phyloP scores from a whole-genome alignment of 2,113 vertebrate species.

The Leptodactylus fuscus region DNA sequence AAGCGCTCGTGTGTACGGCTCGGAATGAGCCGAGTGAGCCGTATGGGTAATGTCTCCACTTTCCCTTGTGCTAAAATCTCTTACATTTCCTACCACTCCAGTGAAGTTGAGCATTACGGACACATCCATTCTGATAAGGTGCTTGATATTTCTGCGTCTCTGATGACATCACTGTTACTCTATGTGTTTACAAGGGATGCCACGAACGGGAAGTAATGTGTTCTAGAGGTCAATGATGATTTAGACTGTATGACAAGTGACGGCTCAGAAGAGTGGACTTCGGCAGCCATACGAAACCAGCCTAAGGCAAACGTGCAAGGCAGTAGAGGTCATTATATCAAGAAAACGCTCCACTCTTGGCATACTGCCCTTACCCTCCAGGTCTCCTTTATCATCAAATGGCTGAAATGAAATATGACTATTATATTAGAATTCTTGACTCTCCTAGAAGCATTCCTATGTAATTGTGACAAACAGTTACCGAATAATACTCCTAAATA shows the following conservation, averaged over 20 bases:
- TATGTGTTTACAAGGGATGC: neutral
- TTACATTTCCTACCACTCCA: too few relatives aligned
- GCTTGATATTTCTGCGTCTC: neutral
- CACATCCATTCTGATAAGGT: too few relatives aligned
- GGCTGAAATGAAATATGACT: conserved; percentile 7
- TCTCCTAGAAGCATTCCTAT: conserved; percentile 2
- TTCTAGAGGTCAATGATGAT: neutral
- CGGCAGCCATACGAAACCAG: too few relatives aligned
- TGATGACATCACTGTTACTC: neutral
- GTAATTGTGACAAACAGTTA: conserved; percentile 22
- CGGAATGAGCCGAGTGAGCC: too few relatives aligned
- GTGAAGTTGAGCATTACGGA: too few relatives aligned
- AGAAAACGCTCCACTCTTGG: neutral
- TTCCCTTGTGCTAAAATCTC: too few relatives aligned
- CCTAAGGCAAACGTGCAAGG: neutral
- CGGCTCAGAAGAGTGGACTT: too few relatives aligned
- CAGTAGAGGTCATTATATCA: neutral
- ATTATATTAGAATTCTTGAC: neutral
- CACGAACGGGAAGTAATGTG: neutral
- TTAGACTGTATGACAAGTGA: neutral
- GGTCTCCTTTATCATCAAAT: neutral
- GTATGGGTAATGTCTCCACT: too few relatives aligned
- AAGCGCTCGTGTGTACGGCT: too few relatives aligned
- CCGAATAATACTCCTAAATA: conserved; percentile 13
- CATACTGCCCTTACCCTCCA: neutral